These are phyloP conservation scores for Nomada hirtipes DNA, from an alignment of 2,888 invertebrate species.

Conservation along the genomic window DNA sequence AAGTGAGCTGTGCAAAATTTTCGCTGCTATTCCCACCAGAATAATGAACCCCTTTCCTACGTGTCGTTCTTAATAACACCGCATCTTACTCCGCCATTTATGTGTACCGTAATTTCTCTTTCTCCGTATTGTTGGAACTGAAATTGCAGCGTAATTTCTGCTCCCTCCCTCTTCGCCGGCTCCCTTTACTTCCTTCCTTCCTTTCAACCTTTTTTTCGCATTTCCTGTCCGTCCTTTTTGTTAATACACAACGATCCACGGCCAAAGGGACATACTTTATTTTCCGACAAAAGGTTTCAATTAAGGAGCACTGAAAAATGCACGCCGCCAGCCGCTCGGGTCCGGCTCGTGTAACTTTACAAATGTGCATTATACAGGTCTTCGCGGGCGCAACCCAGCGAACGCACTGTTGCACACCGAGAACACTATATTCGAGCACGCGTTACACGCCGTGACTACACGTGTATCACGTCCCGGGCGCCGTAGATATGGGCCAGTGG, in stretches of 20 bases:
- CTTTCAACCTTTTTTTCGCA: not conserved
- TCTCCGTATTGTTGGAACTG: constrained; percentile 60
- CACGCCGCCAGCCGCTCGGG: constrained; percentile 33
- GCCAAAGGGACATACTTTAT: constrained; percentile 61
- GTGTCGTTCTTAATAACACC: constrained; percentile 67
- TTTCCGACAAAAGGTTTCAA: constrained; percentile 70
- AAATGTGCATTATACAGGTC: constrained; percentile 68
- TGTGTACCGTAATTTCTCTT: constrained; percentile 63
- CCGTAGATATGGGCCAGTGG: constrained; percentile 70
- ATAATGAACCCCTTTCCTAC: constrained; percentile 64
- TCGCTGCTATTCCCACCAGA: constrained; percentile 53
- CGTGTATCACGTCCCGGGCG: constrained; percentile 70
- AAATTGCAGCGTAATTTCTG: constrained; percentile 62
- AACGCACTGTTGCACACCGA: constrained; percentile 66
- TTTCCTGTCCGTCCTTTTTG: constrained; percentile 19
- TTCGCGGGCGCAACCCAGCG: constrained; percentile 51
- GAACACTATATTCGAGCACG: constrained; percentile 72
- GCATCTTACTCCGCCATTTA: constrained; percentile 59
- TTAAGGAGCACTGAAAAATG: constrained; percentile 68
- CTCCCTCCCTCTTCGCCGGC: not conserved
- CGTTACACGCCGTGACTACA: constrained; percentile 73
- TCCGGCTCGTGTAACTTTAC: constrained; percentile 61
- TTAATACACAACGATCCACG: constrained; percentile 37
- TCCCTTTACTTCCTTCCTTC: not conserved
- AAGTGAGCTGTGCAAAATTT: constrained; percentile 58